Conservation (phyloP, 2,888 invertebrate genomes). For the Tyria jacobaeae region DNA sequence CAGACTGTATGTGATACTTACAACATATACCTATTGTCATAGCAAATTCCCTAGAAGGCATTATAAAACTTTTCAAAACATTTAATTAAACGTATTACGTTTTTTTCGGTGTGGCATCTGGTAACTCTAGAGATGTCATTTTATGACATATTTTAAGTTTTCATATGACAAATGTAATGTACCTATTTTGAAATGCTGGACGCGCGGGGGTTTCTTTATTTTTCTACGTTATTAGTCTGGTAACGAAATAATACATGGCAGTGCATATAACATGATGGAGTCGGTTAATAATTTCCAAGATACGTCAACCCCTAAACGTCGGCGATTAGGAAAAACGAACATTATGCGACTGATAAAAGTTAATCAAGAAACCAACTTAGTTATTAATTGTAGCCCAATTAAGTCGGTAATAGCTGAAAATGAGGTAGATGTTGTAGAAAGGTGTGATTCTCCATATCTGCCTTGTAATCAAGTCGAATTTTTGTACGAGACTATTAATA, state of each 20-base stretch:
- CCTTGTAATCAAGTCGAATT: slow-evolving; percentile 81
- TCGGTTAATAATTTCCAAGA: slow-evolving; percentile 47
- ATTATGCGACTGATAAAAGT: slow-evolving; percentile 51
- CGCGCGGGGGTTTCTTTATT: not conserved
- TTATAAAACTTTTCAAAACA: no score
- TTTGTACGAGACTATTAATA: slow-evolving; percentile 67
- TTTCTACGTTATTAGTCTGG: not conserved
- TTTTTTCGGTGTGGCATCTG: not conserved
- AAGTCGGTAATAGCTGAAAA: slow-evolving; percentile 42
- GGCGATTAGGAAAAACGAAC: slow-evolving; percentile 67
- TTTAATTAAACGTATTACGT: no score
- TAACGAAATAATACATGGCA: not conserved
- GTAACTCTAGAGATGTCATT: not conserved
- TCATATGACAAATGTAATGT: slow-evolving; percentile 8
- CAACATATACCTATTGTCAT: no score
- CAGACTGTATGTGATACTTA: no score
- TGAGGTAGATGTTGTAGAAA: slow-evolving; percentile 34
- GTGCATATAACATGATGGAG: slow-evolving; percentile 46
- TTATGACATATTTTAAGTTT: not conserved
- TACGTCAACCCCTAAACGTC: slow-evolving; percentile 75
- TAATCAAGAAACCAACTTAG: slow-evolving; percentile 39
- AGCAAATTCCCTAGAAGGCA: not conserved
- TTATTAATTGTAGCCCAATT: slow-evolving; percentile 56
- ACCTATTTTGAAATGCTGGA: not conserved
- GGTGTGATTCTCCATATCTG: slow-evolving; percentile 73